Conservation (phyloP, 2,113 vertebrate genomes). For the Prinia subflava region DNA sequence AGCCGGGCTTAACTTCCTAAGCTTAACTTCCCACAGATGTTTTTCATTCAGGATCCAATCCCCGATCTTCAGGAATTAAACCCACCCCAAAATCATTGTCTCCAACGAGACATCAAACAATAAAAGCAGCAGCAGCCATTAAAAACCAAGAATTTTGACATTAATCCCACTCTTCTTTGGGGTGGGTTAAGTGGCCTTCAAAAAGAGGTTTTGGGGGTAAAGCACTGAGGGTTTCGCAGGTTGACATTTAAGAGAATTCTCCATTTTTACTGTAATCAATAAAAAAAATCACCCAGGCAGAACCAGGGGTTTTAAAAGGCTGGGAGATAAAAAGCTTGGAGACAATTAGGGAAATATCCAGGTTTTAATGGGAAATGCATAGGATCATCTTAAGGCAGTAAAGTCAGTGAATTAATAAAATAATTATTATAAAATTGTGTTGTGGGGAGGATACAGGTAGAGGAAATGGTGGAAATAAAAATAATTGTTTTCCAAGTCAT, state of each 20-base stretch:
- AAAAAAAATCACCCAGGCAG: slow-evolving; percentile 10
- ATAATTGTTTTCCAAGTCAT: background rate
- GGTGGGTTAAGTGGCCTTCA: slow-evolving; percentile 47
- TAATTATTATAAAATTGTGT: background rate
- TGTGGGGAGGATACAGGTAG: background rate
- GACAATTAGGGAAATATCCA: background rate
- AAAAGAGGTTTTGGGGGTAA: slow-evolving; percentile 16
- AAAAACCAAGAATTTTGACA: background rate
- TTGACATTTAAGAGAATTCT: slow-evolving; percentile 59
- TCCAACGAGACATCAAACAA: slow-evolving; percentile 53
- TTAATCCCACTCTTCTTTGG: slow-evolving; percentile 45
- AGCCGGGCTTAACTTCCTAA: slow-evolving; percentile 29
- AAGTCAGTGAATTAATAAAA: background rate
- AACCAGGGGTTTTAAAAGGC: slow-evolving; percentile 36
- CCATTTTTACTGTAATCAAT: slow-evolving; percentile 25
- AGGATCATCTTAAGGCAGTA: background rate
- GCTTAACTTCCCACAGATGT: slow-evolving; percentile 37
- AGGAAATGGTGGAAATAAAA: background rate
- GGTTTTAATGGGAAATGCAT: fast-evolving
- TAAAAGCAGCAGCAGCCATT: slow-evolving; percentile 60
- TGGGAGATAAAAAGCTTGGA: background rate
- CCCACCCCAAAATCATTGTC: background rate
- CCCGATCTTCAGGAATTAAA: slow-evolving; percentile 12
- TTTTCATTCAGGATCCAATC: slow-evolving; percentile 42
- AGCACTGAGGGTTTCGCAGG: background rate